Percentiles rank a stretch among this genome's conserved stretches.
Conservation (phyloP, 2,888 invertebrate genomes). For the Empis livida region DNA sequence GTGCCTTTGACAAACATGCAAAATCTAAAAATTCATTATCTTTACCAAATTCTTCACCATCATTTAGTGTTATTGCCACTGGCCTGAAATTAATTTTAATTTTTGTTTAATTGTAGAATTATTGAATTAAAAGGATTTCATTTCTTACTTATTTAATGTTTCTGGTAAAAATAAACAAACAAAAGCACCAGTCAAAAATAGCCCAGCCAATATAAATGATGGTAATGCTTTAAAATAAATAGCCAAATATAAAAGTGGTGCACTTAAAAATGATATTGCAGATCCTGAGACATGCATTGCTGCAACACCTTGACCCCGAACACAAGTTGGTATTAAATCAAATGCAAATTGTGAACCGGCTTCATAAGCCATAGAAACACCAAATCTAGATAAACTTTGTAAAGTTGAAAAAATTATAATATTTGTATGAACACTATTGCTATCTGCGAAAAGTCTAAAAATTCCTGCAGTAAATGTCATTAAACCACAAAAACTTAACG, state of each 20-base stretch:
- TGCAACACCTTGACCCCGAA: slow-evolving; percentile 43
- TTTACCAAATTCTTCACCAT: not conserved
- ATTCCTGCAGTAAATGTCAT: slow-evolving; percentile 33
- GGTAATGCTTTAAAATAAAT: slow-evolving; percentile 27
- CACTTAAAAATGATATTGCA: slow-evolving; percentile 39
- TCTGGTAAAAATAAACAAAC: slow-evolving; percentile 40
- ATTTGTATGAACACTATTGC: slow-evolving; percentile 16
- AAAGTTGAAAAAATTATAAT: slow-evolving; percentile 29
- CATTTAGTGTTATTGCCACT: not conserved
- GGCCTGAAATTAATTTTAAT: not conserved
- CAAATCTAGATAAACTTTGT: slow-evolving; percentile 37
- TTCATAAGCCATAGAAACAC: slow-evolving; percentile 42
- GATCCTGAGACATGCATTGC: slow-evolving; percentile 41
- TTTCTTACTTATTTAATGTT: slow-evolving; percentile 27
- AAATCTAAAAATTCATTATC: not conserved
- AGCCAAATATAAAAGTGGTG: slow-evolving; percentile 35
- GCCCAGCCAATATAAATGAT: slow-evolving; percentile 34
- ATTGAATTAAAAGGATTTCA: no score
- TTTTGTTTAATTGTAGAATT: not conserved
- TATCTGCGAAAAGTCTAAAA: slow-evolving; percentile 9
- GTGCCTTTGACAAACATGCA: not conserved
- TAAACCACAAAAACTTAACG: slow-evolving; percentile 35
- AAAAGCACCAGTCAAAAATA: slow-evolving; percentile 33
- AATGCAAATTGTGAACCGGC: slow-evolving; percentile 44
- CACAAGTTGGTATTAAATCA: slow-evolving; percentile 43